Base-by-base conservation (phyloP, 2,113 vertebrate species). In the Rhinoptilus africanus region DNA sequence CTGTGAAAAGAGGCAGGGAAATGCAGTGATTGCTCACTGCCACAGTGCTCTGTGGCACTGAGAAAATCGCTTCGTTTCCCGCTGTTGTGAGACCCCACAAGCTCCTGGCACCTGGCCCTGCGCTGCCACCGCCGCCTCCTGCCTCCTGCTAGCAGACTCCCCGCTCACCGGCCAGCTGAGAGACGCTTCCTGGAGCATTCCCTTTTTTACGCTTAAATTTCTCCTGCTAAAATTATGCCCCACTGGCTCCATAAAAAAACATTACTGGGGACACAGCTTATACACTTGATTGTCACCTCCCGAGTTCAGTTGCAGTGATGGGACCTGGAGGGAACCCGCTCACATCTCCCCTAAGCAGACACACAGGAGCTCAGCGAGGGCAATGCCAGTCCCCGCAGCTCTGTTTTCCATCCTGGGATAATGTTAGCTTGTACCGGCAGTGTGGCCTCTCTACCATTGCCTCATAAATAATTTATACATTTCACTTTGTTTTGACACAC, bases 71-170 rank as follows among this genome's bases (percentile, higher is more conserved):
- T 71, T 66, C 17, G 10, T 59, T 89, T 91, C 66, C 66, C 35
- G 35, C 78, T 23, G 24, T 50, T 3, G 5, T 45, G 60, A 82
- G 93, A 95, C 77, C 88, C 57, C 92, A 92, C 88, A 95, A 68
- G 50, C 59, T 88, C 75, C 90, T 93, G 96, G 94, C 85, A 57
- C 39, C 27, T 80, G 0, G 14, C 91, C 88, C 53, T 34, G 35
- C 0, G 0, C 28, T 93, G 62, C 8, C 3, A 30, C 35, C 35
- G 21, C 74, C 53, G 88, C 71, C 77, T 91, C 72, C 75, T 89
- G 74, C 82, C 66, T 48, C 81, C 73, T 27, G 48, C 47, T 57
- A n/a, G 32, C 56, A 56, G 28, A 20, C 22, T 54, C 4, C 0
- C 37, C 82, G 64, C 43, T 84, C 48, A 14, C 11, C 8, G 3